These are phyloP conservation scores for Meriones psammophilus DNA, from an alignment of 2,797 vertebrate genomes.

Conservation along the genomic window DNA sequence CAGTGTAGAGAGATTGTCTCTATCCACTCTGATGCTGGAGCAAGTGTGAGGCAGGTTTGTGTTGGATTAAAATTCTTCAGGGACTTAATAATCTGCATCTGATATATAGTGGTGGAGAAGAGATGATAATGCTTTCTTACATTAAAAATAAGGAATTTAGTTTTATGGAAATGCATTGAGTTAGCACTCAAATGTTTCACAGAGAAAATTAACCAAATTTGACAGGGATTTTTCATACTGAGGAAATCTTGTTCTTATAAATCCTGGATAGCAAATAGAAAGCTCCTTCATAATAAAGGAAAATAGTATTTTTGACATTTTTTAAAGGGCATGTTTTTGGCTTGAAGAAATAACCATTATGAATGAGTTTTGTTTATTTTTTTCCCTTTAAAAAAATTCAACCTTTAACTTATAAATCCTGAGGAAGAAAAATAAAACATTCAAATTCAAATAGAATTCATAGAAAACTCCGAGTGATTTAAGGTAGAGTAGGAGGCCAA, in stretches of 20 bases:
- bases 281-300: not conserved
- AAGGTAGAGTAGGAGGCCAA: not conserved
- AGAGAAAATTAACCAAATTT: not conserved
- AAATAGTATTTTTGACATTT: not conserved
- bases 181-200: not conserved
- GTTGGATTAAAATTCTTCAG: not conserved
- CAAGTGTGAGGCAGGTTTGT: not conserved
- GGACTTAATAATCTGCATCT: not conserved
- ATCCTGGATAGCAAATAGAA: not conserved
- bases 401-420: not conserved
- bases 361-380: not conserved
- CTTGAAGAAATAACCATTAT: not conserved
- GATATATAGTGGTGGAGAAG: not conserved
- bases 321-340: not conserved
- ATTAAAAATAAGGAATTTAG: not conserved
- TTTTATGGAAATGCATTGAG: not conserved
- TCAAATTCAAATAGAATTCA: not conserved
- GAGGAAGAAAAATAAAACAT: not conserved
- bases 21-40: not conserved
- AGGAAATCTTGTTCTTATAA: not conserved
- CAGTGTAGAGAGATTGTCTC: not conserved
- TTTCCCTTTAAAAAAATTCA: not conserved
- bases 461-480: not conserved
- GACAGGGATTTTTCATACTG: not conserved
- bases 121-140: not conserved